Conservation (phyloP, 2,797 vertebrate species). For the Peromyscus melanophrys region DNA sequence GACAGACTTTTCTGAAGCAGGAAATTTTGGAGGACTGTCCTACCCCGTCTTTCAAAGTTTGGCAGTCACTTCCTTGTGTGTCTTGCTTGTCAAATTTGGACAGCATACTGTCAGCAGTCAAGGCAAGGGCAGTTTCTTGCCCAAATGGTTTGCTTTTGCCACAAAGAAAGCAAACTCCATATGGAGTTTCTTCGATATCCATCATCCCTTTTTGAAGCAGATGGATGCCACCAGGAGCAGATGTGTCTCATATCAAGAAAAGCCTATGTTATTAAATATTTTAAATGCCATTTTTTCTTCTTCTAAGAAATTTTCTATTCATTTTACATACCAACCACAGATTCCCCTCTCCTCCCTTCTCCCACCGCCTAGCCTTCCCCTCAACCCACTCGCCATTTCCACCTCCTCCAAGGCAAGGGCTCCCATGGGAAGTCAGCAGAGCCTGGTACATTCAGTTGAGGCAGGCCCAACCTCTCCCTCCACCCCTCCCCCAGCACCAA, state of each 20-base stretch:
- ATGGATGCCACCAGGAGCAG: not conserved
- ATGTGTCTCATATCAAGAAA: not conserved
- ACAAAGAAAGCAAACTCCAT: not conserved
- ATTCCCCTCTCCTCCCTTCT: too few relatives aligned
- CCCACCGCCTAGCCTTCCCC: too few relatives aligned
- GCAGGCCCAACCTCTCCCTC: too few relatives aligned
- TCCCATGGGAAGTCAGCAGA: too few relatives aligned
- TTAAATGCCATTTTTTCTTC: not conserved
- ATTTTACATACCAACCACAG: too few relatives aligned
- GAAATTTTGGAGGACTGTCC: not conserved
- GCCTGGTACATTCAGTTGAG: too few relatives aligned
- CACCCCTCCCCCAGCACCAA: too few relatives aligned
- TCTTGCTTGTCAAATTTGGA: not conserved
- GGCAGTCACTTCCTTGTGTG: not conserved
- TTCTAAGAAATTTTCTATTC: too few relatives aligned
- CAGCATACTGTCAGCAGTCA: not conserved
- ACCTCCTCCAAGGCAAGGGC: too few relatives aligned
- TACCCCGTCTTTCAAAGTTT: not conserved
- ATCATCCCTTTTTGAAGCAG: not conserved
- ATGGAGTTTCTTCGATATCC: not conserved
- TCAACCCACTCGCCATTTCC: too few relatives aligned
- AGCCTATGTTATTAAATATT: not conserved
- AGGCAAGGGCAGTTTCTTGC: not conserved
- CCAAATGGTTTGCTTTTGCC: not conserved
- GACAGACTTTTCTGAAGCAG: not conserved